Evolutionary conservation across 1,140 invertebrate genomes (phyloP), one percentile per base, ranked within the genome.

Genomic region (Sarcophaga bullata): DNA sequence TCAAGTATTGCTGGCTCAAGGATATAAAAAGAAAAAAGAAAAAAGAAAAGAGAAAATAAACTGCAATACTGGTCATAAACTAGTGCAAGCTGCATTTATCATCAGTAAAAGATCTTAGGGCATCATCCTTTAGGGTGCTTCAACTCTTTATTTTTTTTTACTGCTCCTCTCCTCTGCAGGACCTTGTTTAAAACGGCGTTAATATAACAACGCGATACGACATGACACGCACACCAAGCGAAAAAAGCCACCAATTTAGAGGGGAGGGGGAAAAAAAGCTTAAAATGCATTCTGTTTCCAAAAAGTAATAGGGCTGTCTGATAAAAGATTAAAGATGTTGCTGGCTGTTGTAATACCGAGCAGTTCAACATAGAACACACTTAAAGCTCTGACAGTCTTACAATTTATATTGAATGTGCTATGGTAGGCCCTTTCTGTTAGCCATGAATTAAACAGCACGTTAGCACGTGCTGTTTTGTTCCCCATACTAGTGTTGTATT

Each of bases 311-410:
- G 47, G n/a, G 48, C 17, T 78, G 48, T 8, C 10, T 78, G 75
- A 52, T 52, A 50, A 78, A 25, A 78, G 75, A 78, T 78, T 78
- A 78, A 78, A 50, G 75, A 78, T 78, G 75, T 78, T 78, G 73
- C 62, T 9, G 10, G 0, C 4, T 25, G 37, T 72, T 15, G 75
- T 9, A 68, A 25, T 17, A 19, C 75, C 10, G 75, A 50, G 48
- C 8, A 8, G 48, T 49, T 48, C 48, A 52, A 78, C 8, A 17
- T 19, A 10, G 19, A 5, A 62, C 62, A 68, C 15, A 68, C 13
- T 52, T 52, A 6, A 10, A 52, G 50, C 6, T 15, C 4, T n/a
- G 54, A 15, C 25, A 37, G 6, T 11, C 54, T 13, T 62, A 1
- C 25, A 37, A 52, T 52, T n/a, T 62, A 62, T 37, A 62, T 62